A percentile compares a stretch with the other conserved stretches of the same genome.
Conservation (phyloP, 2,888 invertebrate genomes). For the Ametastegia equiseti region DNA sequence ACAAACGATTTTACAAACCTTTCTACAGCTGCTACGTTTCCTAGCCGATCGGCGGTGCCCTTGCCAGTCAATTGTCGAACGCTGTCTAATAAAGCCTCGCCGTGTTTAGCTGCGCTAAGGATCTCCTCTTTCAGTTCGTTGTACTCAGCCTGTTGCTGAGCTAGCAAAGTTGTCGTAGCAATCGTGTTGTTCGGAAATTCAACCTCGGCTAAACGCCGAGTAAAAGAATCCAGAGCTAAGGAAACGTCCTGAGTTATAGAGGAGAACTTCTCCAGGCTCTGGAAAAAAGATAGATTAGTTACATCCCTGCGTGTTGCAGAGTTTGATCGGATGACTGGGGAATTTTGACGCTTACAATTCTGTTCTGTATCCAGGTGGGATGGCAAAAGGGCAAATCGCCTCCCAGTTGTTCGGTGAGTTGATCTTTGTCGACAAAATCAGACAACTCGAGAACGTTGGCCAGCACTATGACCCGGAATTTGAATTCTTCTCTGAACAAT, state of each 20-base stretch:
- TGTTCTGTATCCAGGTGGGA: slow-evolving; percentile 97
- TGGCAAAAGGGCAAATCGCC: slow-evolving; percentile 94
- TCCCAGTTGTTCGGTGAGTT: slow-evolving; percentile 93
- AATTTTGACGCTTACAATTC: slow-evolving; percentile 85
- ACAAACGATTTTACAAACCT: slow-evolving; percentile 79
- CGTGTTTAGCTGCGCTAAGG: slow-evolving; percentile 90
- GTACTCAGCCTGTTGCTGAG: slow-evolving; percentile 87
- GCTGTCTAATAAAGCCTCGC: slow-evolving; percentile 89
- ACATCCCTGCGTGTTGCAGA: neutral
- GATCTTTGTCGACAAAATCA: slow-evolving; percentile 89
- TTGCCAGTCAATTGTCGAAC: slow-evolving; percentile 80
- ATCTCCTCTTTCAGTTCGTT: slow-evolving; percentile 89
- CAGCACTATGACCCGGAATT: slow-evolving; percentile 93
- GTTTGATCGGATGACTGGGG: neutral
- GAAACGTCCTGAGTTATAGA: slow-evolving; percentile 94
- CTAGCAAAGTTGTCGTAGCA: slow-evolving; percentile 91
- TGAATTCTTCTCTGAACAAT: slow-evolving; percentile 93
- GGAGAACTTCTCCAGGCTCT: slow-evolving; percentile 97
- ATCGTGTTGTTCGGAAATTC: slow-evolving; percentile 97
- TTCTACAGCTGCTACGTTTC: slow-evolving; percentile 95
- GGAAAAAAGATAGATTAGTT: slow-evolving; percentile 65
- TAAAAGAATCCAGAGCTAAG: slow-evolving; percentile 90
- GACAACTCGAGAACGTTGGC: slow-evolving; percentile 91
- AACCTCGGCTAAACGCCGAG: slow-evolving; percentile 91
- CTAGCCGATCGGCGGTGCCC: slow-evolving; percentile 83